Base-by-base conservation (phyloP, 2,797 vertebrate genomes). In the Loris lydekkerianus region DNA sequence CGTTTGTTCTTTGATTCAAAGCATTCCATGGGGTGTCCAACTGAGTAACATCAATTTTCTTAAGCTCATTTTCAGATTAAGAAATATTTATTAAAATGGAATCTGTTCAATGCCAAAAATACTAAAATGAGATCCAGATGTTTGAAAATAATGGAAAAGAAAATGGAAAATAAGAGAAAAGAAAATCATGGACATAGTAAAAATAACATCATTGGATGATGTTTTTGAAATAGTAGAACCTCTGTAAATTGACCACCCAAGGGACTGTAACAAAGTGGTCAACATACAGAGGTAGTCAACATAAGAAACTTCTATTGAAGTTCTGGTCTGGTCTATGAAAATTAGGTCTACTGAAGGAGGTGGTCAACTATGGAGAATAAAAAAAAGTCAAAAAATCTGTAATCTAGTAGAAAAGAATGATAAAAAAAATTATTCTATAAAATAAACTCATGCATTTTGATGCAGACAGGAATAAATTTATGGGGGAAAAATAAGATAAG, bases 11-110 rank as follows among this genome's bases (percentile, higher is more conserved):
- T 5, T 65, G 13, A 60, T 9, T 81, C 40, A 67, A 83, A 96
- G 49, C 7, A 56, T 29, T 46, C 21, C 13, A 17, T 5, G 78
- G 43, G 29, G n/a, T 89, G 15, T 78, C 40, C 17, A 93, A 61
- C 0, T 67, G 43, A 92, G 70, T 93, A 69, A 89, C 34, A 78
- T 58, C 67, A n/a, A 53, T 58, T 77, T 77, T 77, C 31, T 76
- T 18, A 91, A 58, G 46, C 60, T 58, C 81, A 65, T 82, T 29
- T 73, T 94, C 14, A 65, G 77, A 76, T 77, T 86, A 80, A n/a
- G 34, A 91, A 85, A 63, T 43, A 5, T 75, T 95, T 84, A 86
- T 87, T 43, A 85, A 89, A 81, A 37, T 91, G 20, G 43, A 92
- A 89, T 72, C 25, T 72, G 29, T 46, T 86, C 92, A 60, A 81